Base-by-base conservation (phyloP, 2,113 vertebrate species). In the Sapajus apella region DNA sequence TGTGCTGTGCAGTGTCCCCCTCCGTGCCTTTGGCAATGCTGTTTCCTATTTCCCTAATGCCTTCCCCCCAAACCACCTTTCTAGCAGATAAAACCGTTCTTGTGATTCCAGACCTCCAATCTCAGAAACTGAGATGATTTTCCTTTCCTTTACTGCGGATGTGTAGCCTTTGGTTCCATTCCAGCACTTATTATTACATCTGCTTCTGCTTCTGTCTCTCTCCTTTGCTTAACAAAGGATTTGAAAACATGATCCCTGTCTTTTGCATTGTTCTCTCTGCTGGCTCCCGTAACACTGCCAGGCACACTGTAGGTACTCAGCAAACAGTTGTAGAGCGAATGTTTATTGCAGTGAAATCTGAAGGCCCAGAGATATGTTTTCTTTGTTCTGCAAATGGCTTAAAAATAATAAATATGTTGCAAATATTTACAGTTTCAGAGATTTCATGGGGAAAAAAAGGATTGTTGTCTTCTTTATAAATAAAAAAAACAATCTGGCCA, bases 391-490 rank as follows among this genome's bases (percentile, higher is more conserved):
- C 35, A 64, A 35, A 68, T n/a, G 32, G 32, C 66, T n/a, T 68
- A 72, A 88, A 95, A 83, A 87, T 77, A 96, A 88, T 50, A 81
- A 68, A 56, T 87, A 40, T 55, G 12, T 56, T 55, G 25, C 40
- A 32, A 83, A 43, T 79, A 27, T 87, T 86, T 25, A 68, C 14
- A 16, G 25, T 40, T 88, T 95, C 66, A 79, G 90, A 52, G 32
- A 21, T 95, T 82, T 93, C 47, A 68, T 35, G 35, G 77, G 9
- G 16, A 18, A 52, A 92, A 81, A 81, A 35, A 25, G 35, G 20
- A 35, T 10, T 32, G 4, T 83, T 61, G 87, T 37, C 56, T 55
- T 93, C 37, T 66, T 25, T 35, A 72, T 88, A 61, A 80, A 64
- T 43, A 84, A 72, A 37, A 81, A 81, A 37, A 77, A 90, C 37